Percentiles rank a stretch among this genome's conserved stretches.
Evolutionary conservation across 2,888 invertebrate species (phyloP).

Genomic region (Myopa testacea): DNA sequence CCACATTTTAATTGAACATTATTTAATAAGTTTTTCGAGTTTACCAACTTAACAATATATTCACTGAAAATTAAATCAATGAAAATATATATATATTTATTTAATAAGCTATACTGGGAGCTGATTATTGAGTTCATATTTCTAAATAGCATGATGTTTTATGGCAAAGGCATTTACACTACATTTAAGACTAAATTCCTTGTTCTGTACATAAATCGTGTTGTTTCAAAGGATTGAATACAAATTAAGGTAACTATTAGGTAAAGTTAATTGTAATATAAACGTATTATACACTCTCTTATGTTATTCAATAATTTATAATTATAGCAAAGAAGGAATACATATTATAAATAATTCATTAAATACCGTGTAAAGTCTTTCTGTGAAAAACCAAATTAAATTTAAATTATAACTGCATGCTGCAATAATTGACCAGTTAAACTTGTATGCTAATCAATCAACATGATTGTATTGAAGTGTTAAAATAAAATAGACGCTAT

Average conservation of each 20-base stretch:
- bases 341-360: constrained; percentile 4
- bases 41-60: no score
- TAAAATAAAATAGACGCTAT: background rate
- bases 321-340: background rate
- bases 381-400: background rate
- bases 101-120: constrained; percentile 34
- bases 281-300: constrained; percentile 31
- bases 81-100: constrained; percentile 23
- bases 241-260: constrained; percentile 4
- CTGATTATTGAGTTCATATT: constrained; percentile 18
- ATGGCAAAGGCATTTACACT: constrained; percentile 37
- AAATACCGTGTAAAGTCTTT: background rate
- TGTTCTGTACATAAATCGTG: background rate
- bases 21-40: no score
- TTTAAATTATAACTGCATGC: background rate
- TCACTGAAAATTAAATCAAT: no score
- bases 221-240: constrained; percentile 9
- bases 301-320: constrained; percentile 26
- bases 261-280: constrained; percentile 28
- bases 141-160: constrained; percentile 20
- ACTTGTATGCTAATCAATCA: background rate
- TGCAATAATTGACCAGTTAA: background rate
- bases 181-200: constrained; percentile 33
- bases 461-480: background rate
- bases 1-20: background rate